Base-by-base conservation (phyloP, 2,888 invertebrate species). In the Antitype chi region DNA sequence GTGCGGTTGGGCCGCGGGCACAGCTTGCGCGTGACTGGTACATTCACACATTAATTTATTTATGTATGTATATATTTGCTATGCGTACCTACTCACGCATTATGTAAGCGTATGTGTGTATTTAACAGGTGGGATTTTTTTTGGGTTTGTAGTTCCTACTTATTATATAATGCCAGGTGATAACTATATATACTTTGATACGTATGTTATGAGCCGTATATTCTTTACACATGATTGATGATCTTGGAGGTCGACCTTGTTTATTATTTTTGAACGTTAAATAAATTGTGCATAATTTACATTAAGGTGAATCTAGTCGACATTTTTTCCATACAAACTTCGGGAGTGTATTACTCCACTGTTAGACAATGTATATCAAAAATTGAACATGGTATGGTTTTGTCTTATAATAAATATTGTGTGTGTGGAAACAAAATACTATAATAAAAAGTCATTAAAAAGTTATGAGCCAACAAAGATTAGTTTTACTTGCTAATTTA, bases 11-110 rank as follows among this genome's bases (percentile, higher is more conserved):
- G 63, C 76, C 80, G 84, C 76, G 85, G 75, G 76, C 83, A 74
- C 76, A 77, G 84, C 80, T 80, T 85, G 84, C 82, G 85, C 92
- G 92, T 94, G 93, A 92, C 91, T 87, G 84, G 78, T 88, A 87
- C 85, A 90, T 93, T 93, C 88, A 88, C 87, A 87, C 85, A 81
- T 87, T 84, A 82, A 84, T 88, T 85, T 85, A 82, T 90, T 87
- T 82, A 88, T 87, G 85, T 87, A 84, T 32, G n/a, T 23, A 5
- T 78, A 71, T 82, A 74, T 80, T 80, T 76, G 71, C 67, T 85
- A 64, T 98, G 97, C 80, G 60, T 77, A 81, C 47, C 11, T 47
- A 57, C 81, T 79, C 59, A 72, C 53, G 60, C 70, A 73, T 85
- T 82, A 77, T 81, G 62, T 83, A 80, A 79, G 68, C 11, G 38